Conservation (phyloP, 2,797 vertebrate species). For the Holocentrus rufus region DNA sequence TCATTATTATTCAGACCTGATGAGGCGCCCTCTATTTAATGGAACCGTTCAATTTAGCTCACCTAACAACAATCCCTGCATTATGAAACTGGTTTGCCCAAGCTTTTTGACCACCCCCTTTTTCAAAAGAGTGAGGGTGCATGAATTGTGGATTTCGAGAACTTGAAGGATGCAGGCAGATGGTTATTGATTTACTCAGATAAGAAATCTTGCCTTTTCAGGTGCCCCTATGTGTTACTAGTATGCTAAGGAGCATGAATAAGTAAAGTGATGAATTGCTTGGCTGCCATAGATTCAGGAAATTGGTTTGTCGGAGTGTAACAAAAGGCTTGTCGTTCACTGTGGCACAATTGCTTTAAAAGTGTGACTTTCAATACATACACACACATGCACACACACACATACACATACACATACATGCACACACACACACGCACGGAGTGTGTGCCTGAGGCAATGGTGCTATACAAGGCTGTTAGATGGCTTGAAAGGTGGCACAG, state of each 20-base stretch:
- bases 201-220: slow-evolving; percentile 67
- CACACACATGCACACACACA: neutral
- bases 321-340: slow-evolving; percentile 69
- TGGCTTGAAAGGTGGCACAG: slow-evolving; percentile 62
- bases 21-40: slow-evolving; percentile 74
- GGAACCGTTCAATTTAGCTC: slow-evolving; percentile 75
- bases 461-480: slow-evolving; percentile 45
- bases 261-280: slow-evolving; percentile 72
- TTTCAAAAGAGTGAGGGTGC: slow-evolving; percentile 46
- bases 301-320: slow-evolving; percentile 75
- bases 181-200: slow-evolving; percentile 73
- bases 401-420: neutral
- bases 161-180: slow-evolving; percentile 40
- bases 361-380: slow-evolving; percentile 52
- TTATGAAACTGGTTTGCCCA: slow-evolving; percentile 59
- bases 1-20: slow-evolving; percentile 79
- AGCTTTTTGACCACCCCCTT: slow-evolving; percentile 56
- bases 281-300: slow-evolving; percentile 71
- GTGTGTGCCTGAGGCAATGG: slow-evolving; percentile 33
- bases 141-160: slow-evolving; percentile 53
- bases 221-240: slow-evolving; percentile 53
- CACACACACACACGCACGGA: neutral
- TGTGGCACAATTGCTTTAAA: slow-evolving; percentile 64
- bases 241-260: slow-evolving; percentile 66
- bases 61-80: slow-evolving; percentile 65